phyloP scores from a whole-genome alignment of 2,797 vertebrate genomes.

The Lacerta bilineata region DNA sequence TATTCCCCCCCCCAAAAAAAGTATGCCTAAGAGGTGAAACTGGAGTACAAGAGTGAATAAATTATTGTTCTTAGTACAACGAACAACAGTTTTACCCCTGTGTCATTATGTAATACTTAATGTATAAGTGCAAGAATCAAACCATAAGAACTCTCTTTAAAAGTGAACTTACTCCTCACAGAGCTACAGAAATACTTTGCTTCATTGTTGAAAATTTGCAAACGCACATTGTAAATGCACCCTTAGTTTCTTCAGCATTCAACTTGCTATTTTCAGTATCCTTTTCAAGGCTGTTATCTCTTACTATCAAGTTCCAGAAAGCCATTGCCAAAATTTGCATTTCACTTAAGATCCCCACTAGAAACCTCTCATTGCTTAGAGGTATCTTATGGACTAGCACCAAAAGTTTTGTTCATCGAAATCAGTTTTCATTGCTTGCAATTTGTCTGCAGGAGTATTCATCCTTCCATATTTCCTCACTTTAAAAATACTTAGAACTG shows the following conservation, averaged over 20 bases:
- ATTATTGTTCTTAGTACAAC: not conserved
- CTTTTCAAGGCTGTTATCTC: too few species aligned
- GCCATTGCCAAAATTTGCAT: not conserved
- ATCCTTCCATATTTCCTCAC: not conserved
- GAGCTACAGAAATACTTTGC: not conserved
- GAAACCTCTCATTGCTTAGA: not conserved
- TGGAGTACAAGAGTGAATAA: not conserved
- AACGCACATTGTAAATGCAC: not conserved
- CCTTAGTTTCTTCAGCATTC: not conserved
- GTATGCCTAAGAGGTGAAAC: not conserved
- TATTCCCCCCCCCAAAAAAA: not conserved
- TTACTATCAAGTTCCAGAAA: not conserved
- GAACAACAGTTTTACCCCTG: not conserved
- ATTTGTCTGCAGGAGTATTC: not conserved
- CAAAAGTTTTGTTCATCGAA: not conserved
- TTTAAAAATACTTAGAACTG: not conserved
- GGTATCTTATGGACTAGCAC: not conserved
- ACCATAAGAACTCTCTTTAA: not conserved
- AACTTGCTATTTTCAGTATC: not conserved
- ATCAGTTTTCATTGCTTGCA: not conserved
- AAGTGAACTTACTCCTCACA: not conserved
- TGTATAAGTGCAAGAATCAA: not conserved
- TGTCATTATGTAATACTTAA: not conserved
- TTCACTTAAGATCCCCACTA: not conserved
- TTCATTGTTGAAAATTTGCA: not conserved